Percentiles rank a stretch among this genome's conserved stretches.
These are phyloP conservation scores for Rhinoraja longicauda DNA, from an alignment of 2,797 vertebrate genomes.

Conservation along the genomic window DNA sequence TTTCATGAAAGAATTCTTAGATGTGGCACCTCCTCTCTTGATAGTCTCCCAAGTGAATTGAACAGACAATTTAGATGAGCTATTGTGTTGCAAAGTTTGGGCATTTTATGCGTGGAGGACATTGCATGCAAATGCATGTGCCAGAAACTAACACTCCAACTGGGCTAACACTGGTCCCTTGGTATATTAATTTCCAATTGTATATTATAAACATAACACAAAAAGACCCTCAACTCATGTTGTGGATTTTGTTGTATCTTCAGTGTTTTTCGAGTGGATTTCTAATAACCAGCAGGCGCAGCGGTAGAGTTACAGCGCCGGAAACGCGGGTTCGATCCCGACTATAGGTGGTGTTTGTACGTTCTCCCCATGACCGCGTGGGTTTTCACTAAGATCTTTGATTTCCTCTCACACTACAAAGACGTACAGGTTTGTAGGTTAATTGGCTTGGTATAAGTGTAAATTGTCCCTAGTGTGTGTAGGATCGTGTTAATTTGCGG, in stretches of 20 bases:
- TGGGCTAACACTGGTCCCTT: not conserved
- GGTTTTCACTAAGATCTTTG: no score
- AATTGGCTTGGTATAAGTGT: no score
- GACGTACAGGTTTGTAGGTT: no score
- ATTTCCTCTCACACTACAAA: no score
- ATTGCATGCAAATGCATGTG: not conserved
- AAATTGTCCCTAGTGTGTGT: no score
- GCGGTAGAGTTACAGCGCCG: no score
- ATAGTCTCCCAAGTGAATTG: not conserved
- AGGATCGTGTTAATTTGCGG: no score
- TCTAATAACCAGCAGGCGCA: not conserved
- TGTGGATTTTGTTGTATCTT: not conserved
- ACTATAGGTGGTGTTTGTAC: no score
- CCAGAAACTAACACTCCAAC: not conserved
- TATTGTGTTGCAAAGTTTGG: not conserved
- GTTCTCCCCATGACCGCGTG: no score
- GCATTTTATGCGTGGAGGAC: not conserved
- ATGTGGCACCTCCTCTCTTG: not conserved
- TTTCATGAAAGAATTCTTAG: not conserved
- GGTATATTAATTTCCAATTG: not conserved
- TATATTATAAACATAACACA: slow-evolving; percentile 2
- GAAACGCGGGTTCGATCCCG: no score
- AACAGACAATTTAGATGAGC: not conserved
- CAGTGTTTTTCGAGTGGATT: not conserved
- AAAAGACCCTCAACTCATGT: not conserved